phyloP scores from a whole-genome alignment of 2,797 vertebrate species.

The Onychomys torridus region DNA sequence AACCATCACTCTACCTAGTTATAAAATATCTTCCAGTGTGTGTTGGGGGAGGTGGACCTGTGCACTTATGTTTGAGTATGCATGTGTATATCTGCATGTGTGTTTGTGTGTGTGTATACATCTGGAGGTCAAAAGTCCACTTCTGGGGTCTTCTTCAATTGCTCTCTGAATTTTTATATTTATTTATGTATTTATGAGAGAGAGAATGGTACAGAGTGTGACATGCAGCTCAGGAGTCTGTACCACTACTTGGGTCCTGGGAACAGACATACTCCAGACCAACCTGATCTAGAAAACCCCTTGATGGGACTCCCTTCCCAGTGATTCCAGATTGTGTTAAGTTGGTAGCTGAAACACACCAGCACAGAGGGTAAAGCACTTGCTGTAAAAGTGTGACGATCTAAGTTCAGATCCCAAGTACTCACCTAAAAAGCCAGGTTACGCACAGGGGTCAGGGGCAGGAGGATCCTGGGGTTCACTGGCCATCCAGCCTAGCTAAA shows the following conservation, averaged over 20 bases:
- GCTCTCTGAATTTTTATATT: background rate
- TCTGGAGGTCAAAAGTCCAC: background rate
- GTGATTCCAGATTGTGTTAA: background rate
- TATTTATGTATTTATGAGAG: background rate
- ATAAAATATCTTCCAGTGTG: background rate
- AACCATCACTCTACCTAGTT: background rate
- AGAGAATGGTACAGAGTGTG: background rate
- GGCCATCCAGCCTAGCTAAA: background rate
- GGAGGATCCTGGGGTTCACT: background rate
- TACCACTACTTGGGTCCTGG: background rate
- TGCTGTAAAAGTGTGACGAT: background rate
- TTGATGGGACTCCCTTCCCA: background rate
- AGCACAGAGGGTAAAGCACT: background rate
- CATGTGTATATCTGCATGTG: background rate
- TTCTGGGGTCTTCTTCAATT: background rate
- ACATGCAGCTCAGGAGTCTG: background rate
- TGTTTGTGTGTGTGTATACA: background rate
- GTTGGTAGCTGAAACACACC: too few species aligned
- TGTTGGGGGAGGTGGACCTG: background rate
- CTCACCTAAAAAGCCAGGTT: background rate
- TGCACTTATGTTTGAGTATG: background rate
- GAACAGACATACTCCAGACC: background rate
- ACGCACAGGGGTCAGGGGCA: background rate
- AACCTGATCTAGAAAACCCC: background rate
- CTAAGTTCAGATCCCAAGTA: background rate